Evolutionary conservation across 1,140 invertebrate genomes (phyloP), one percentile per base, ranked within the genome.

Genomic region (Caenorhabditis inopinata): DNA sequence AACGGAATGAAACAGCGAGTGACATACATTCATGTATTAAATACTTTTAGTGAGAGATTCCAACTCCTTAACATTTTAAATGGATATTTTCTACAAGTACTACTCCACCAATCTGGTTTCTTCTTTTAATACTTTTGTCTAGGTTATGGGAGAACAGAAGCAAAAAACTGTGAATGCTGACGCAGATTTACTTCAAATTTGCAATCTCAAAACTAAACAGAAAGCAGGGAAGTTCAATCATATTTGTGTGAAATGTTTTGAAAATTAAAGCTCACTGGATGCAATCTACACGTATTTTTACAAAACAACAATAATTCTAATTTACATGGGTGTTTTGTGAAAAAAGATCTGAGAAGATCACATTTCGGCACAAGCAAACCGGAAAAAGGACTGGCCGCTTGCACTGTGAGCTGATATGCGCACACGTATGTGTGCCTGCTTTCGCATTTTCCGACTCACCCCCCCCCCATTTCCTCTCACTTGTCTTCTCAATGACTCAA

Each of bases 311-410:
- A 18, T 68, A 68, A 68, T 38, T 68, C 58, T 16, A 32, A 32
- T 68, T 68, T 38, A 68, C 58, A 68, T 68, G 58, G 58, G 29
- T n/a, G 38, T 14, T 42, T 18, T 6, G 58, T 38, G n/a, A n/a
- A 68, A 68, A 58, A 68, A 68, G 58, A 68, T 68, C 58, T 38
- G 58, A 18, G 58, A 68, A 68, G 58, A 68, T 68, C 58, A 21
- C 58, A 68, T 68, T 68, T 68, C 58, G 58, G 32, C 32, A 68
- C n/a, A n/a, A n/a, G n/a, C n/a, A n/a, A n/a, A 68, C 58, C 58
- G 58, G 58, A 68, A 68, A 68, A 68, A 68, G 58, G 58, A 68
- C 58, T 68, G 38, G 58, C 58, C 58, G 58, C 58, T 68, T 38
- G 58, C 38, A 68, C 58, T 68, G 58, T 68, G 58, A 32, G 38